phyloP scores from a whole-genome alignment of 2,113 vertebrate genomes.

The Hyla sarda region DNA sequence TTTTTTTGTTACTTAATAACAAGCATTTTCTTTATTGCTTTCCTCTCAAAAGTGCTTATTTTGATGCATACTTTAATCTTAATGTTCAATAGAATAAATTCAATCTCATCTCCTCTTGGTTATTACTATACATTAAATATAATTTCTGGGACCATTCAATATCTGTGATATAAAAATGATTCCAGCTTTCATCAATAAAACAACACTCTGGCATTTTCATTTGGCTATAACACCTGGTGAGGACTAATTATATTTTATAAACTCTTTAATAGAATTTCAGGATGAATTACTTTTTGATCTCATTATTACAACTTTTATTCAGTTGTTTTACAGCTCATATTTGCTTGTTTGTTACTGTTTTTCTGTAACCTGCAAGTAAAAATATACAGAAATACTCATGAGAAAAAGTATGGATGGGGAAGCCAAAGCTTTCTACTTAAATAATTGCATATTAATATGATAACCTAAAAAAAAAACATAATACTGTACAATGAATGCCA shows the following conservation, averaged over 20 bases:
- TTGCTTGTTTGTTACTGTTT: background rate
- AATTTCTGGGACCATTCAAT: background rate
- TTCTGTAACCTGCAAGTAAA: background rate
- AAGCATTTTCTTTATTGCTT: background rate
- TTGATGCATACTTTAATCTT: background rate
- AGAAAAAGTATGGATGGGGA: background rate
- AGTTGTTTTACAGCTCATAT: background rate
- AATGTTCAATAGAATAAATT: background rate
- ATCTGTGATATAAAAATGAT: slow-evolving; percentile 17
- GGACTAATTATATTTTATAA: background rate
- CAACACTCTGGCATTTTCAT: background rate
- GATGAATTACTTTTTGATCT: background rate
- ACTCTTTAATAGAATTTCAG: background rate
- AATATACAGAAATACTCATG: background rate
- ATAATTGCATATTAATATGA: background rate
- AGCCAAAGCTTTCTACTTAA: background rate
- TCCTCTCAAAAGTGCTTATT: background rate
- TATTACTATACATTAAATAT: background rate
- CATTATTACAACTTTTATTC: background rate
- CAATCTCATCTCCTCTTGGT: slow-evolving; percentile 1
- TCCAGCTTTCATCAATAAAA: background rate
- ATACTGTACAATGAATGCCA: background rate
- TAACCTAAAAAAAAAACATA: background rate
- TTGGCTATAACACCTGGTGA: slow-evolving; percentile 8
- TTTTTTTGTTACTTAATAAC: background rate